Percentiles rank a stretch among this genome's conserved stretches.
These are phyloP conservation scores for Antigone vipio DNA, from an alignment of 2,113 vertebrate species.

Conservation along the genomic window DNA sequence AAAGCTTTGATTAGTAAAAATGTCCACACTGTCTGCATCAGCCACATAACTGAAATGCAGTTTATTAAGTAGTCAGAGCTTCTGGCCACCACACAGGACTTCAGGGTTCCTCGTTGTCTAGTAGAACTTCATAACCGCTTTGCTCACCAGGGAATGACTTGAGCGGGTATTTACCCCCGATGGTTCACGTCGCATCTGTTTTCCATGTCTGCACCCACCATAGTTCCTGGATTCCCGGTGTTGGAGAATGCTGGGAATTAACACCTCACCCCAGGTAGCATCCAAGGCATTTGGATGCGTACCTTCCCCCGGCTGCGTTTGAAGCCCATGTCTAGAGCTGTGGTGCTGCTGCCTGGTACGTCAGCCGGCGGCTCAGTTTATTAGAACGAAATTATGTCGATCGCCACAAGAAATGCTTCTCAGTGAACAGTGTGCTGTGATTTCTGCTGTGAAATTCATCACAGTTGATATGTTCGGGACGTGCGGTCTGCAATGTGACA, in stretches of 20 bases:
- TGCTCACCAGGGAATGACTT: neutral
- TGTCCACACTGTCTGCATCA: neutral
- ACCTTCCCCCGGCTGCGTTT: neutral
- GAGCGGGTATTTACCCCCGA: rapidly evolving
- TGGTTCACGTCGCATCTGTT: neutral
- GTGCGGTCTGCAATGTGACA: neutral
- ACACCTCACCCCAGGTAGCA: no score
- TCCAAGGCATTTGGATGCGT: neutral
- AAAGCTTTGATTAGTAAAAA: neutral
- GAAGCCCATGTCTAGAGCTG: neutral
- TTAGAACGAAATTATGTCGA: neutral
- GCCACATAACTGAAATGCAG: rapidly evolving
- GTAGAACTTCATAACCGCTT: neutral
- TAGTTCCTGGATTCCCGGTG: neutral
- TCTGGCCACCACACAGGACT: neutral
- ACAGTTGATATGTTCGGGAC: neutral
- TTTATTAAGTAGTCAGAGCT: neutral
- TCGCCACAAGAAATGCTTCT: neutral
- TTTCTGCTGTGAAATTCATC: neutral
- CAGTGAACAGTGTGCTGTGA: neutral
- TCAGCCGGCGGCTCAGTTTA: rapidly evolving
- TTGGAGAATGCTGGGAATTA: neutral
- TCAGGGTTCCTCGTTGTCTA: neutral
- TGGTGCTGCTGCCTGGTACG: rapidly evolving
- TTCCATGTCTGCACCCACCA: rapidly evolving